Evolutionary conservation across 2,797 vertebrate species (phyloP).

Genomic region (Bufotes viridis): DNA sequence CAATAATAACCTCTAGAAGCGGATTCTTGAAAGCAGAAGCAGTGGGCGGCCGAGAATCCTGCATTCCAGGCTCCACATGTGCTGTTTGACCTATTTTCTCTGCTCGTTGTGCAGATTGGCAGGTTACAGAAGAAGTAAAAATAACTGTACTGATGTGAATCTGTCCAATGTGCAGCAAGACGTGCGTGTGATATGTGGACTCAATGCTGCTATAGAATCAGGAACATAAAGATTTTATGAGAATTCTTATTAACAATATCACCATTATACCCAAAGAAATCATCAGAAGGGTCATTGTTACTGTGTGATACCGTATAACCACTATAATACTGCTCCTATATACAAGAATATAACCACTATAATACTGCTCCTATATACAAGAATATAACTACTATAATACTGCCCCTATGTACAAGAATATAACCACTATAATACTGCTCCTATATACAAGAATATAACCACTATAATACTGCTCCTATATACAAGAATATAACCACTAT

Average conservation of each 20-base stretch:
- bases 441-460: neutral
- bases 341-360: no score
- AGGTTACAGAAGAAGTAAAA: slow-evolving; percentile 20
- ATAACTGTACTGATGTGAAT: slow-evolving; percentile 12
- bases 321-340: no score
- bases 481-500: neutral
- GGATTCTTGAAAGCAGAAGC: neutral
- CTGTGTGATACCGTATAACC: no score
- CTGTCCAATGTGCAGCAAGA: neutral
- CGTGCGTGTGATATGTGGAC: neutral
- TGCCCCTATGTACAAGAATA: neutral
- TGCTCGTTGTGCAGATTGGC: slow-evolving; percentile 16
- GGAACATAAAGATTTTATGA: neutral
- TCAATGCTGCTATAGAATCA: neutral
- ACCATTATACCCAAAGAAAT: neutral
- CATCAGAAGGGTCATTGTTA: neutral
- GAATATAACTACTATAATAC: no score
- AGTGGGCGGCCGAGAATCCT: neutral
- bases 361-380: no score
- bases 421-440: neutral
- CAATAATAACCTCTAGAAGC: neutral
- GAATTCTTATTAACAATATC: neutral
- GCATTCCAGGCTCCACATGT: neutral
- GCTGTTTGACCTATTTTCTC: slow-evolving; percentile 31
- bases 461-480: slow-evolving; percentile 1